These are phyloP conservation scores for Mandrillus leucophaeus DNA, from an alignment of 2,113 vertebrate genomes.

Conservation along the genomic window DNA sequence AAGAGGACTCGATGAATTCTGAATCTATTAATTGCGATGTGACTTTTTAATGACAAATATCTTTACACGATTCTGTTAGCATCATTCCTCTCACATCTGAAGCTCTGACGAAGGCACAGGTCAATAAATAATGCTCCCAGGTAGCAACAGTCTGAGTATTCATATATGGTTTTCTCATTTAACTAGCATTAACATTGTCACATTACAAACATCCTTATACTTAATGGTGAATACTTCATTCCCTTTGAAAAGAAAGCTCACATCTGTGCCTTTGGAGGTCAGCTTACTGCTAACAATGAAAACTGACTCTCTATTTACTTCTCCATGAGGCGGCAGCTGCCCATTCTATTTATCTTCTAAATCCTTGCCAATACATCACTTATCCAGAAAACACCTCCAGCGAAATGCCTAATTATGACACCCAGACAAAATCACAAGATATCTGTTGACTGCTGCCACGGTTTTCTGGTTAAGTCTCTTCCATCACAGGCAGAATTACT, in stretches of 20 bases:
- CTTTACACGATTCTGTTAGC: conserved; percentile 66
- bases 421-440: not conserved
- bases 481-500: conserved; percentile 14
- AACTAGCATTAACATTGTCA: conserved; percentile 20
- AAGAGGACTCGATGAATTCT: conserved; percentile 71
- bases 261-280: conserved; percentile 32
- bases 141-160: conserved; percentile 62
- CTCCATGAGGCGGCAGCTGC: conserved; percentile 44
- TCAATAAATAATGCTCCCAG: conserved; percentile 69
- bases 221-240: not conserved
- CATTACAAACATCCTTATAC: not conserved
- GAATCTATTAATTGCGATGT: conserved; percentile 75
- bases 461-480: not conserved
- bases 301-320: conserved; percentile 55
- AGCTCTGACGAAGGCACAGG: conserved; percentile 67
- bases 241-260: conserved; percentile 54
- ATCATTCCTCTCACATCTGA: conserved; percentile 70
- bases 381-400: conserved; percentile 61
- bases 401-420: conserved; percentile 29
- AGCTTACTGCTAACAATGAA: conserved; percentile 45
- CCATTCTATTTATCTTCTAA: not conserved
- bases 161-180: conserved; percentile 60
- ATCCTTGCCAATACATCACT: not conserved
- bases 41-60: conserved; percentile 78
- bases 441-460: not conserved